These are phyloP conservation scores for Sebastes itinus DNA, from an alignment of 2,797 vertebrate species.

Conservation along the genomic window DNA sequence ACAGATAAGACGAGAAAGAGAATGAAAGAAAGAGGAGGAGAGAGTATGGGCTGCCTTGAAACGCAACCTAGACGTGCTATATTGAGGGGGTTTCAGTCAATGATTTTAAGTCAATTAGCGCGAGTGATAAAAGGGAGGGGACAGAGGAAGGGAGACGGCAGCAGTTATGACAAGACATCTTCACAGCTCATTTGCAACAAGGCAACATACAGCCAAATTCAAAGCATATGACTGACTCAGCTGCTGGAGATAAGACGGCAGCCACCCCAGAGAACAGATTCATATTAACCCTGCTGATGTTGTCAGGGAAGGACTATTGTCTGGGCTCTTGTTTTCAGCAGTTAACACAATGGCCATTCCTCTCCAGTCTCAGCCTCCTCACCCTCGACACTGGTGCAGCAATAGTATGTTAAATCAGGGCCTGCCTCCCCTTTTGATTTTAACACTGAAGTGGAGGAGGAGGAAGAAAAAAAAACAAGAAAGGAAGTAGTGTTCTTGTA, in stretches of 20 bases:
- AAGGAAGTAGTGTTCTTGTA: constrained; percentile 30
- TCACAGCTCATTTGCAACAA: constrained; percentile 65
- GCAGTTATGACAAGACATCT: constrained; percentile 60
- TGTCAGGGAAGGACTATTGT: constrained; percentile 43
- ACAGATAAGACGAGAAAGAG: constrained; percentile 26
- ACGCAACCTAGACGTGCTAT: constrained; percentile 16
- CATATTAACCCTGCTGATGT: constrained; percentile 51
- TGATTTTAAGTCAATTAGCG: constrained; percentile 72
- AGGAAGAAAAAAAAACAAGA: constrained; percentile 25
- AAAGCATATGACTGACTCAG: constrained; percentile 54
- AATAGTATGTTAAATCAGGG: constrained; percentile 31
- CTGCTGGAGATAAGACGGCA: constrained; percentile 47
- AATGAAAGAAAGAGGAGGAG: not conserved
- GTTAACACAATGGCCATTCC: constrained; percentile 39
- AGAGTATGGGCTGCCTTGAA: constrained; percentile 20
- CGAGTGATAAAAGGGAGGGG: constrained; percentile 43
- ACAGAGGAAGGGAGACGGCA: constrained; percentile 54
- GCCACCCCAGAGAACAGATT: constrained; percentile 38
- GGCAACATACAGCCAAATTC: constrained; percentile 41
- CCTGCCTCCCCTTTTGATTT: constrained; percentile 31
- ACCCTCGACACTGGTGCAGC: constrained; percentile 12
- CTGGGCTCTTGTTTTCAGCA: constrained; percentile 38
- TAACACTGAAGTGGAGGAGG: constrained; percentile 27
- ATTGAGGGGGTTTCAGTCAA: constrained; percentile 46
- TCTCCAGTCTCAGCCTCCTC: constrained; percentile 16